Evolutionary conservation across 1,140 invertebrate species (phyloP).

Genomic region (Myzus persicae): DNA sequence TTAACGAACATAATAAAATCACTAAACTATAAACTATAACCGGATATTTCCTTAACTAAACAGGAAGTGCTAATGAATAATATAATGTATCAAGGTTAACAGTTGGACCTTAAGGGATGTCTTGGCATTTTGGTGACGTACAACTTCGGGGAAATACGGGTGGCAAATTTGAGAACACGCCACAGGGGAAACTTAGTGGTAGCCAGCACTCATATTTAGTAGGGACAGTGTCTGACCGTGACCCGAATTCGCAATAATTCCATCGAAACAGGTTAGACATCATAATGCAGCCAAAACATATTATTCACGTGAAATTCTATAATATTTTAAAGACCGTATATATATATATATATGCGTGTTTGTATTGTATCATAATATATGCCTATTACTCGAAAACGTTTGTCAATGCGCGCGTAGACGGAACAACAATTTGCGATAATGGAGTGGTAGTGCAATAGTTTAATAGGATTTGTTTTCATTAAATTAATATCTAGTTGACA

Average conservation of each 20-base stretch:
- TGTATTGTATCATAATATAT: background rate
- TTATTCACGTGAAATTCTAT: slow-evolving; percentile 11
- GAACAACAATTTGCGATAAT: background rate
- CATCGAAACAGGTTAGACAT: slow-evolving; percentile 30
- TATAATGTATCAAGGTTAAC: slow-evolving; percentile 7
- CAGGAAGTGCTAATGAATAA: slow-evolving; percentile 32
- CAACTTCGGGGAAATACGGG: background rate
- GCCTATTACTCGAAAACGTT: background rate
- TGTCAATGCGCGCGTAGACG: background rate
- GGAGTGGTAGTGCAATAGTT: background rate
- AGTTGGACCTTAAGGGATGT: slow-evolving; percentile 18
- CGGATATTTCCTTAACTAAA: slow-evolving; percentile 33
- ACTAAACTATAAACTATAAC: background rate
- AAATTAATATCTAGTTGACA: background rate
- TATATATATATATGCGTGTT: background rate
- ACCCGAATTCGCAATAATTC: slow-evolving; percentile 48
- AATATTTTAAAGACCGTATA: background rate
- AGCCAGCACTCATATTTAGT: background rate
- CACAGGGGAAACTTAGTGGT: background rate
- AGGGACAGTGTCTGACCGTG: slow-evolving; percentile 26
- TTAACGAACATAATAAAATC: slow-evolving; percentile 8
- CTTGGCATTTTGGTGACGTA: background rate
- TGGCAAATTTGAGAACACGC: background rate
- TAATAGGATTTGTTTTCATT: background rate
- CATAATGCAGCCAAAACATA: slow-evolving; percentile 16